Base-by-base conservation (phyloP, 2,113 vertebrate species). In the Oxyruncus cristatus region DNA sequence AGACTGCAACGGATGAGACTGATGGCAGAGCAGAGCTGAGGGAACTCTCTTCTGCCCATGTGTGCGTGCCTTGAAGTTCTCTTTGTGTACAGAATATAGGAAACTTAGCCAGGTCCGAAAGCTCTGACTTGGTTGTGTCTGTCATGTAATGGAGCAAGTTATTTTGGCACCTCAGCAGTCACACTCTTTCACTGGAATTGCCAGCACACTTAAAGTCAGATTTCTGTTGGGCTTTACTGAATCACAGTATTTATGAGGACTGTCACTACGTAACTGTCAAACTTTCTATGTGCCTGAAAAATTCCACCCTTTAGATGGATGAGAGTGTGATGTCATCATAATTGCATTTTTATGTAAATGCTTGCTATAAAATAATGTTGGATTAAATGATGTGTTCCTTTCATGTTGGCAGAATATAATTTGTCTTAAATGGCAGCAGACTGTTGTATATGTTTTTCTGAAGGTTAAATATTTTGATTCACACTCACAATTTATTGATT, bases 391-490 rank as follows among this genome's bases (percentile, higher is more conserved):
- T 90, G 72, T 93, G 72, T 92, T 93, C 72, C 59, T 86, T 92
- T 92, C 67, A 63, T 22, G 39, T 84, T 96, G 90, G 67, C 82
- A 90, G 68, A 74, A 77, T 84, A 44, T 74, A 86, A 80, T 75
- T 76, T 79, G 21, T 85, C 67, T 90, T 50, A 77, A 82, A 77
- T 74, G 55, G 89, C 74, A 93, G 78, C 78, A 96, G 50, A n/a
- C 67, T 76, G 62, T 70, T 90, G 18, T 92, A 42, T 94, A 65
- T 95, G 52, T 96, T 56, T 88, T 92, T 55, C 79, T 86, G 67
- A 55, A 93, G 86, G 75, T 86, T 92, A 90, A 96, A 94, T 95
- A 90, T 94, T 96, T 92, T 90, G 71, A 88, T 92, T 94, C 67
- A 37, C 42, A 18, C 17, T 82, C 85, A 46, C 0, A 0, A 86